Evolutionary conservation across 1,140 invertebrate genomes (phyloP), one percentile per base, ranked within the genome.

Genomic region (Phenacoccus solenopsis): DNA sequence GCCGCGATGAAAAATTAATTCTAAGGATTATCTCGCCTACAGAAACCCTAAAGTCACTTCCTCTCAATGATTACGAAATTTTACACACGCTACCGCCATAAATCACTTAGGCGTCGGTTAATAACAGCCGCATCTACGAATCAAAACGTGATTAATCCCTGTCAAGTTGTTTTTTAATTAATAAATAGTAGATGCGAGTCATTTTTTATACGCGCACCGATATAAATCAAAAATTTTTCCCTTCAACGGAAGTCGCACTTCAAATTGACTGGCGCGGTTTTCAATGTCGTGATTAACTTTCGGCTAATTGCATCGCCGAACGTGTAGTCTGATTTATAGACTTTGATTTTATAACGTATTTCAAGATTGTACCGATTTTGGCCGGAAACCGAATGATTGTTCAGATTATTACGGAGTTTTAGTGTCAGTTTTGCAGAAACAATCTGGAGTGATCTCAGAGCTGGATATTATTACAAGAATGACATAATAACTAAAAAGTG

Each of bases 91-190:
- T 9, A 9, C 16, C 2, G 16, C 38, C 12, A n/a, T 49, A 49
- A 49, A 49, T 49, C 38, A 49, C 38, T 49, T 49, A 49, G 20
- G n/a, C n/a, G n/a, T n/a, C n/a, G 38, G 38, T 49, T 49, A 49
- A 49, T 49, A 49, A 49, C 20, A 49, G 38, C 38, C 38, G 16
- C 38, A 49, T 49, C 38, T 49, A 49, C 38, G 38, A 49, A 49
- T 49, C 38, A 49, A 49, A 49, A 49, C 20, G 38, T n/a, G 38
- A 49, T 49, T 49, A 49, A 49, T 49, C 38, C 38, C 38, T 16
- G 38, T 49, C 38, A 49, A 49, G 38, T 49, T 49, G 38, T 49
- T 49, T 49, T 49, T 49, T 49, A 49, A 49, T 49, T 49, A 49
- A 49, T 49, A 49, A 49, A 49, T 49, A 10, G 38, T 49, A 49